phyloP scores from a whole-genome alignment of 2,797 vertebrate genomes.

The Thunnus albacares region DNA sequence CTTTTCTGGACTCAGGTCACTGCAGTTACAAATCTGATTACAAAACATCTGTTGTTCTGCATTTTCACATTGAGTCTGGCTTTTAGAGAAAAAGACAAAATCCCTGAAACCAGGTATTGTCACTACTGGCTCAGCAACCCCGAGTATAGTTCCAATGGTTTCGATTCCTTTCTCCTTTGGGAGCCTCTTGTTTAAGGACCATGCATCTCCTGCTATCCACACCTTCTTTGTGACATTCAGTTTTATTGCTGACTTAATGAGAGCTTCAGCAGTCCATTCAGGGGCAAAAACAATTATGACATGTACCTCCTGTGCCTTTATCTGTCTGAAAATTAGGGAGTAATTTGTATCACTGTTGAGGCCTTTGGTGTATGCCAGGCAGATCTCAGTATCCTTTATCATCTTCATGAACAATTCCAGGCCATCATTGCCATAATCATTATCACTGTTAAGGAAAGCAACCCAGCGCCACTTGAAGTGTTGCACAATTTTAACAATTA shows the following conservation, averaged over 20 bases:
- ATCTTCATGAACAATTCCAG: slow-evolving; percentile 69
- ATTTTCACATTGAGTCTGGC: too few species aligned
- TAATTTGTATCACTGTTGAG: slow-evolving; percentile 52
- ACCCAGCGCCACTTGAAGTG: slow-evolving; percentile 90
- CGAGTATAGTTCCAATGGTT: too few species aligned
- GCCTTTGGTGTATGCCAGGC: slow-evolving; percentile 82
- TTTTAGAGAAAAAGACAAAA: too few species aligned
- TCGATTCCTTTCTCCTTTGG: too few species aligned
- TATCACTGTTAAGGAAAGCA: slow-evolving; percentile 81
- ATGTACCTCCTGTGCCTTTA: slow-evolving; percentile 64
- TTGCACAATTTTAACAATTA: slow-evolving; percentile 81
- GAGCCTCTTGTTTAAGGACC: too few species aligned
- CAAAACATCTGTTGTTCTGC: too few species aligned
- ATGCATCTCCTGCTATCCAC: not conserved
- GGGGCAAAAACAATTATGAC: slow-evolving; percentile 85
- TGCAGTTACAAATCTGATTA: too few species aligned
- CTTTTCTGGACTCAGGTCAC: too few species aligned
- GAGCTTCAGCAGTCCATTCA: not conserved
- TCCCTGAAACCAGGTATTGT: too few species aligned
- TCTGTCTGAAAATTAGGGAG: slow-evolving; percentile 62
- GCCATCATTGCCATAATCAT: slow-evolving; percentile 78
- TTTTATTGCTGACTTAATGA: slow-evolving; percentile 83
- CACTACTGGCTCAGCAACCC: too few species aligned
- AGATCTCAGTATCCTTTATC: slow-evolving; percentile 70
- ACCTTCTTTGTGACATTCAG: slow-evolving; percentile 85